phyloP scores from a whole-genome alignment of 2,888 invertebrate genomes.

The Hypercompe scribonia region DNA sequence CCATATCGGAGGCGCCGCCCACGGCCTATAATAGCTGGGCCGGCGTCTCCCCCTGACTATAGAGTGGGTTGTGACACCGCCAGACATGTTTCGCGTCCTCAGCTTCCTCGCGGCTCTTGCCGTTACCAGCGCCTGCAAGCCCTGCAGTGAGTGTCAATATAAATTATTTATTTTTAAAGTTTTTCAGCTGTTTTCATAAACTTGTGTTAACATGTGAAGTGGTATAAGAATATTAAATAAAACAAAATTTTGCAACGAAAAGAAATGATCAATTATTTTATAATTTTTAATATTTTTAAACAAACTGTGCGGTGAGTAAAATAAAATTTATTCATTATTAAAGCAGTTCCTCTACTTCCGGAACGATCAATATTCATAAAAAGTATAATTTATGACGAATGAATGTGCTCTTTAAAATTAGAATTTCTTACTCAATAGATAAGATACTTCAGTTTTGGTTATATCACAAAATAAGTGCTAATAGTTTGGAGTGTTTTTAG shows the following conservation, averaged over 20 bases:
- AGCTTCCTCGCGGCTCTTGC: slow-evolving; percentile 73
- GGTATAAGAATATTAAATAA: slow-evolving; percentile 11
- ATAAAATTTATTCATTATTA: neutral
- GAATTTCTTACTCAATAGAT: slow-evolving; percentile 58
- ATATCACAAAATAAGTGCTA: slow-evolving; percentile 70
- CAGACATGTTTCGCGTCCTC: slow-evolving; percentile 83
- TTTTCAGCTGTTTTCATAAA: slow-evolving; percentile 31
- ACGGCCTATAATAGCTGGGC: slow-evolving; percentile 85
- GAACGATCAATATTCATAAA: slow-evolving; percentile 15
- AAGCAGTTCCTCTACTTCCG: slow-evolving; percentile 10
- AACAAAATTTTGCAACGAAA: neutral
- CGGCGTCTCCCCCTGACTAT: slow-evolving; percentile 82
- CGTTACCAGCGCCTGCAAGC: slow-evolving; percentile 75
- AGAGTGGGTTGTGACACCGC: slow-evolving; percentile 77
- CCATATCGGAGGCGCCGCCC: slow-evolving; percentile 83
- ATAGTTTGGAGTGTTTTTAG: slow-evolving; percentile 71
- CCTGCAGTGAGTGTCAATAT: slow-evolving; percentile 80
- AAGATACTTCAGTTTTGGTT: slow-evolving; percentile 61
- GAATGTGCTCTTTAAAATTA: slow-evolving; percentile 55
- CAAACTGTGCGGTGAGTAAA: slow-evolving; percentile 2
- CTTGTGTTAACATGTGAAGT: slow-evolving; percentile 44
- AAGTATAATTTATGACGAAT: slow-evolving; percentile 30
- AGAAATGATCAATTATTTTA: neutral
- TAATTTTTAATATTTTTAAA: neutral
- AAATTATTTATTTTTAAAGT: slow-evolving; percentile 29